phyloP scores from a whole-genome alignment of 2,113 vertebrate species.

The Hydropotes inermis region DNA sequence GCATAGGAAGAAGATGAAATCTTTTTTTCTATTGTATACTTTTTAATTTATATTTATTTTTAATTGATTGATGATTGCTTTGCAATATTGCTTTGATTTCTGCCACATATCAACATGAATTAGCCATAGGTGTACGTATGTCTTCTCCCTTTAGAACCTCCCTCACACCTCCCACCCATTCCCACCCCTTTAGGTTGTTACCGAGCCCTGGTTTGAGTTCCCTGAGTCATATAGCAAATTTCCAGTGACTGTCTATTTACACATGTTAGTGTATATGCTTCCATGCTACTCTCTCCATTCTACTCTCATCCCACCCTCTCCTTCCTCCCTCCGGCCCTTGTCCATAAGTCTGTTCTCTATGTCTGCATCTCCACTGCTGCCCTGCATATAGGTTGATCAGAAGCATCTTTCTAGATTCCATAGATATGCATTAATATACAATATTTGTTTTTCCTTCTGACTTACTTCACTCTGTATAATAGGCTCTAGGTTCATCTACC shows the following conservation, averaged over 20 bases:
- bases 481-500: not conserved
- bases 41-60: not conserved
- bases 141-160: not conserved
- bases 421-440: not conserved
- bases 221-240: not conserved
- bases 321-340: not conserved
- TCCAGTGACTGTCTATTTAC: not conserved
- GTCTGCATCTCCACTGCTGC: not conserved
- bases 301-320: not conserved
- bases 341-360: not conserved
- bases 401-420: not conserved
- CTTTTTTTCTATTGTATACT: not conserved
- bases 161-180: not conserved
- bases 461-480: not conserved
- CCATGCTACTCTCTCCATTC: not conserved
- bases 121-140: not conserved
- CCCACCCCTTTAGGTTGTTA: not conserved
- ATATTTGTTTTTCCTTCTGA: not conserved
- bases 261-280: not conserved
- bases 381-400: not conserved
- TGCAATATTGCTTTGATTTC: not conserved
- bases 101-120: not conserved
- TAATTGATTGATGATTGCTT: not conserved
- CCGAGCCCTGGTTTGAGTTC: fast-evolving
- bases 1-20: not conserved